Evolutionary conservation across 2,888 invertebrate genomes (phyloP), one percentile per base, ranked within the genome.

Genomic region (Ganaspis brasiliensis): DNA sequence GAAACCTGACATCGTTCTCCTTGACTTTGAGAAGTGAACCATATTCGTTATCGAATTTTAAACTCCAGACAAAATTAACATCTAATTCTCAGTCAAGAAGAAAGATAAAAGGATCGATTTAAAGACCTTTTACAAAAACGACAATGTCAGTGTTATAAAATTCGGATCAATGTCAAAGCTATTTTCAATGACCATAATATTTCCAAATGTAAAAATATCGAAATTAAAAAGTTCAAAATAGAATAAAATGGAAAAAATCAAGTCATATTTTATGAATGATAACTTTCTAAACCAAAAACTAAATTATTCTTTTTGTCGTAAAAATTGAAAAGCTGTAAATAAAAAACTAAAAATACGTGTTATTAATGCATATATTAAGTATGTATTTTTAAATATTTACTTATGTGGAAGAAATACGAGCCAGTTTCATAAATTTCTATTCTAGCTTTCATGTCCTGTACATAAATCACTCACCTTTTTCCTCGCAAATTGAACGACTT

Each of bases 41-140:
- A 52, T 19, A 52, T 52, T 52, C 52, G 52, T 52, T 52, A 52
- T 52, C 52, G 52, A 52, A 52, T 52, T 52, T 52, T 52, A 16
- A 52, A 19, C 52, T 52, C 52, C 16, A 19, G 52, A 52, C 16
- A 52, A 52, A 52, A 52, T 52, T 52, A 52, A 52, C 52, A 52
- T 52, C 52, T 52, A 16, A 52, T 52, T 52, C 16, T 19, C 19
- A 52, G 52, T 52, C 52, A 52, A 52, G 52, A 16, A 52, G 52
- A 52, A 19, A 52, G 19, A 19, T 52, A 52, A 52, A 52, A 52
- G 19, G 52, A n/a, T 52, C 52, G 52, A 52, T 9, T 9, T 52
- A 52, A 52, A 52, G 52, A 52, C 16, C 16, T 52, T 16, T 19
- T 16, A n/a, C 16, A 8, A 52, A 52, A 52, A 52, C 16, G 16